phyloP scores from a whole-genome alignment of 2,888 invertebrate species.

The Choristoneura rosaceana region DNA sequence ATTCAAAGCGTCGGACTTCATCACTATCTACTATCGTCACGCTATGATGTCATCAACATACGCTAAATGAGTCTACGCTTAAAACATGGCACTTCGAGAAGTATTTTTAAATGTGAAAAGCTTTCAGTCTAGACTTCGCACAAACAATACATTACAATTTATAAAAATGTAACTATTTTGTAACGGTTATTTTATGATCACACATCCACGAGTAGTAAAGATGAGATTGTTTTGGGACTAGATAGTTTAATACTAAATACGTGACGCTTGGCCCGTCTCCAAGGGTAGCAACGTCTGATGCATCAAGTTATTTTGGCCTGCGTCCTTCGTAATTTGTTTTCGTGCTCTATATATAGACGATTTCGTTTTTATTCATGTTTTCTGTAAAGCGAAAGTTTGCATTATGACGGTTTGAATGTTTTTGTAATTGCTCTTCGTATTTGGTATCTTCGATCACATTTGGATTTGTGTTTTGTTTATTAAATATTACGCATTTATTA shows the following conservation, averaged over 20 bases:
- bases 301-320: slow-evolving; percentile 72
- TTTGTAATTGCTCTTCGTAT: slow-evolving; percentile 23
- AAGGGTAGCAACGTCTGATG: slow-evolving; percentile 69
- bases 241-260: slow-evolving; percentile 46
- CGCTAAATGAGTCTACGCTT: slow-evolving; percentile 2
- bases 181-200: neutral
- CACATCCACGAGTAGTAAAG: slow-evolving; percentile 23
- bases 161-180: neutral
- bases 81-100: slow-evolving; percentile 9
- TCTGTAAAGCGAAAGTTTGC: slow-evolving; percentile 27
- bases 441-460: slow-evolving; percentile 16
- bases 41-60: slow-evolving; percentile 16
- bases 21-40: neutral
- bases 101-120: slow-evolving; percentile 12
- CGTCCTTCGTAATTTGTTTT: slow-evolving; percentile 75
- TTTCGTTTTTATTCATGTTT: slow-evolving; percentile 52
- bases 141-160: slow-evolving; percentile 8
- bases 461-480: slow-evolving; percentile 8
- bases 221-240: slow-evolving; percentile 10
- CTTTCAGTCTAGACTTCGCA: slow-evolving; percentile 25
- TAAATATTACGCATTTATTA: neutral
- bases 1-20: neutral
- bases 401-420: slow-evolving; percentile 17
- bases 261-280: slow-evolving; percentile 66
- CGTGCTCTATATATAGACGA: slow-evolving; percentile 62